Percentiles rank a stretch among this genome's conserved stretches.
Evolutionary conservation across 2,888 invertebrate genomes (phyloP).

Genomic region (Aethes cnicana): DNA sequence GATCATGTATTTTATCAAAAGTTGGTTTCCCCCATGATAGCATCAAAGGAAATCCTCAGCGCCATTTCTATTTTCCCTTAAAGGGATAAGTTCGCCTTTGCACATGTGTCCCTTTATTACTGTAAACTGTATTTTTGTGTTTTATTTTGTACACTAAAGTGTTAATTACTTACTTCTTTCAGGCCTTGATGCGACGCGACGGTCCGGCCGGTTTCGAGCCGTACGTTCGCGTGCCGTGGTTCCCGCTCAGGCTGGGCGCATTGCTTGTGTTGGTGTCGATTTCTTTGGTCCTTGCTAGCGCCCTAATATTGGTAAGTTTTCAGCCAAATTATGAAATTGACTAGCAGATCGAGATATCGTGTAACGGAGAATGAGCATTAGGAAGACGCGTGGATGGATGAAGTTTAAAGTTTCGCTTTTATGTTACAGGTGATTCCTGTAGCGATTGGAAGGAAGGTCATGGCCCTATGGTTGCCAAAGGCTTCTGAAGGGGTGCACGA

Average conservation of each 20-base stretch:
- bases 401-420: too few species aligned
- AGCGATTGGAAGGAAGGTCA: conserved; percentile 93
- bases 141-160: too few species aligned
- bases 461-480: conserved; percentile 90
- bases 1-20: too few species aligned
- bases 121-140: too few species aligned
- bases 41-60: too few species aligned
- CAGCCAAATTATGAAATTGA: too few species aligned
- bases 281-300: conserved; percentile 92
- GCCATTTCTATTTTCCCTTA: too few species aligned
- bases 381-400: too few species aligned
- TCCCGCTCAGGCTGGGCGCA: conserved; percentile 85
- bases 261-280: conserved; percentile 90
- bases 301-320: conserved; percentile 87
- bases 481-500: conserved; percentile 91
- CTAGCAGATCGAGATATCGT: neutral
- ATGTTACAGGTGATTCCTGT: conserved; percentile 88
- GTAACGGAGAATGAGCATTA: neutral
- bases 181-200: conserved; percentile 93
- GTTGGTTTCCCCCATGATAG: too few species aligned
- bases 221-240: conserved; percentile 92
- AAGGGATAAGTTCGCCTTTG: too few species aligned
- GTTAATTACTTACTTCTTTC: conserved; percentile 12
- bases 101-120: neutral
- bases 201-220: conserved; percentile 94